Base-by-base conservation (phyloP, 1,140 invertebrate species). In the Fopius arisanus region DNA sequence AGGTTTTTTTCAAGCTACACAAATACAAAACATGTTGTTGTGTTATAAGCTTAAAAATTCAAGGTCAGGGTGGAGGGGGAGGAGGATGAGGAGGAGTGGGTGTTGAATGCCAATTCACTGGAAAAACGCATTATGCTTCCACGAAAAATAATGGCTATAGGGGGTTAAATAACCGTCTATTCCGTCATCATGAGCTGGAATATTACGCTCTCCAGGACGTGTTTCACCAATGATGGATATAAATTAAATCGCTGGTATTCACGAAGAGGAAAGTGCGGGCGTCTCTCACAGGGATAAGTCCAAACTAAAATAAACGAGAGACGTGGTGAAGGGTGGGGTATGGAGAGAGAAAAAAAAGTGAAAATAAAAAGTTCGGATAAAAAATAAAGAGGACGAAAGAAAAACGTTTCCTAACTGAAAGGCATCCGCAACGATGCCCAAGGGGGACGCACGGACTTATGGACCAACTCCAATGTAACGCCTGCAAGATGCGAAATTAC, bases 381-480 rank as follows among this genome's bases (percentile, higher is more conserved):
- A 23, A 23, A 23, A 26, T 12, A 59, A 59, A 12, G 19, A 59
- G 10, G 54, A 59, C 1, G 23, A 59, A 28, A 59, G 54, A 59
- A 59, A 59, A 59, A 59, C 70, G 59, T 71, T 71, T 71, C 70
- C 70, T 71, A 67, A 67, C 66, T 59, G 54, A 59, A 59, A 59
- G 54, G 54, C 54, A 59, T 26, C 54, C 54, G 54, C 54, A 59
- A 59, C 29, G 68, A 75, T 75, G 73, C 73, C 73, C 62, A 65
- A 67, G 54, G 73, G 73, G 62, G 73, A 75, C 73, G 41, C 37
- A 37, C 67, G 29, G 48, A 75, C 73, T 75, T 75, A 75, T 75
- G 68, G 68, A 29, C 68, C 43, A 71, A 67, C 31, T 41, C 41
- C 33, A 37, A 75, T 71, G 62, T 67, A 75, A 74, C 29, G 69